Conservation (phyloP, 2,797 vertebrate species). For the Nyctalus aviator region DNA sequence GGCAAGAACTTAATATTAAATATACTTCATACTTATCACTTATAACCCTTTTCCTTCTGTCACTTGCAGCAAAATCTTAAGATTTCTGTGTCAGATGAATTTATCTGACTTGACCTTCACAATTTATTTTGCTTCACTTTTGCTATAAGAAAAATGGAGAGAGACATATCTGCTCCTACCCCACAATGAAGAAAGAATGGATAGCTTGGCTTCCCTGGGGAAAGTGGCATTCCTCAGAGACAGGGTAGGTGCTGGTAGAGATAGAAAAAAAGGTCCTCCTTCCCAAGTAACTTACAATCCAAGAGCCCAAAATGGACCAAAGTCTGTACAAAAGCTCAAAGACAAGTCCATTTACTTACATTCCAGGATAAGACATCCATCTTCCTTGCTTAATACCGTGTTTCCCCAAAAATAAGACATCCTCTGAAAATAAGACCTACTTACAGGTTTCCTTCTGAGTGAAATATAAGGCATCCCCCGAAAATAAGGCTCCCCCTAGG, state of each 20-base stretch:
- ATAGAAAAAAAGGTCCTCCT: not conserved
- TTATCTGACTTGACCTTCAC: not conserved
- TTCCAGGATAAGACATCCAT: not conserved
- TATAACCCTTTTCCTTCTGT: slow-evolving; percentile 2
- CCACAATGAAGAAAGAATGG: not conserved
- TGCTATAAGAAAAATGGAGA: slow-evolving; percentile 45
- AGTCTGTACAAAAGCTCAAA: slow-evolving; percentile 17
- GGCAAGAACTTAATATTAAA: not conserved
- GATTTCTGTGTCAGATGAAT: slow-evolving; percentile 39
- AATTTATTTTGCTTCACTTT: slow-evolving; percentile 18
- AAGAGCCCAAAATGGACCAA: not conserved
- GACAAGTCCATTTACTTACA: slow-evolving; percentile 18
- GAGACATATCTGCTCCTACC: not conserved
- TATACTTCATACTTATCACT: not conserved
- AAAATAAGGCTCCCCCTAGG: no score
- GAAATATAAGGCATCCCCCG: no score
- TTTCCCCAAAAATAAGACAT: no score
- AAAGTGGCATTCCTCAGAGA: not conserved
- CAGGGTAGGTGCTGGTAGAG: not conserved
- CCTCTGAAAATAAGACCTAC: no score
- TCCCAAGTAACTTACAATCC: not conserved
- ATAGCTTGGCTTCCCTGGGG: not conserved
- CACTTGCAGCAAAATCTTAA: slow-evolving; percentile 40
- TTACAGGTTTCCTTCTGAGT: no score
- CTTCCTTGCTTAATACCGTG: not conserved